Conservation (phyloP, 1,140 invertebrate genomes). For the Centruroides vittatus region DNA sequence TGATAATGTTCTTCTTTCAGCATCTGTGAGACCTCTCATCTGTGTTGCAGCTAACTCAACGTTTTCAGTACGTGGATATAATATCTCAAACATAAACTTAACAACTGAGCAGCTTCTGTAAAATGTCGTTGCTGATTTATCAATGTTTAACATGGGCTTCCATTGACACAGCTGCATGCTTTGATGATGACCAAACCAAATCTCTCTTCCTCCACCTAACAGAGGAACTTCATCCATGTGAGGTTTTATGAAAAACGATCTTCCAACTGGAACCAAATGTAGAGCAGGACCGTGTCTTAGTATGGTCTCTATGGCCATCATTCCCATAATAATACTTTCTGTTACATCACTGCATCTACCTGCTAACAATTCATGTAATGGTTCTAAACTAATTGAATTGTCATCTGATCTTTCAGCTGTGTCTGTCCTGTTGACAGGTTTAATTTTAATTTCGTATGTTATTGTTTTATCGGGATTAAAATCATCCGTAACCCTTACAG, state of each 20-base stretch:
- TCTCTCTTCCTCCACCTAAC: constrained; percentile 8
- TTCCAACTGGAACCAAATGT: constrained; percentile 9
- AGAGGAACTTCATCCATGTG: neutral
- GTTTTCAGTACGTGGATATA: neutral
- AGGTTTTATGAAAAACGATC: constrained; percentile 14
- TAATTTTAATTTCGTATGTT: constrained; percentile 3
- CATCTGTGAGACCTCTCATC: neutral
- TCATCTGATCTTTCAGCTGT: neutral
- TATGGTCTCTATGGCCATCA: constrained; percentile 13
- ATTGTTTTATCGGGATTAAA: neutral
- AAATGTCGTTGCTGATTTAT: constrained; percentile 14
- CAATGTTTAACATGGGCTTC: constrained; percentile 14
- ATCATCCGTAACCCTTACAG: neutral
- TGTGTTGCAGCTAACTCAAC: neutral
- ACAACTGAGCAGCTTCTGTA: constrained; percentile 2
- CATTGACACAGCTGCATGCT: constrained; percentile 12
- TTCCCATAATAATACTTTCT: constrained; percentile 5
- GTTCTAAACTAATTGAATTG: constrained; percentile 4
- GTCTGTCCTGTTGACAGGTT: constrained; percentile 6
- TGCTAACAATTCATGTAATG: constrained; percentile 2
- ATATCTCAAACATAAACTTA: constrained; percentile 1
- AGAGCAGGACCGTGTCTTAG: constrained; percentile 9
- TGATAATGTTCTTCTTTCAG: constrained; percentile 1
- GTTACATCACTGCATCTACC: neutral
- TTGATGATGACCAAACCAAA: constrained; percentile 17